Evolutionary conservation across 2,113 vertebrate genomes (phyloP).

Genomic region (Sceloporus undulatus): DNA sequence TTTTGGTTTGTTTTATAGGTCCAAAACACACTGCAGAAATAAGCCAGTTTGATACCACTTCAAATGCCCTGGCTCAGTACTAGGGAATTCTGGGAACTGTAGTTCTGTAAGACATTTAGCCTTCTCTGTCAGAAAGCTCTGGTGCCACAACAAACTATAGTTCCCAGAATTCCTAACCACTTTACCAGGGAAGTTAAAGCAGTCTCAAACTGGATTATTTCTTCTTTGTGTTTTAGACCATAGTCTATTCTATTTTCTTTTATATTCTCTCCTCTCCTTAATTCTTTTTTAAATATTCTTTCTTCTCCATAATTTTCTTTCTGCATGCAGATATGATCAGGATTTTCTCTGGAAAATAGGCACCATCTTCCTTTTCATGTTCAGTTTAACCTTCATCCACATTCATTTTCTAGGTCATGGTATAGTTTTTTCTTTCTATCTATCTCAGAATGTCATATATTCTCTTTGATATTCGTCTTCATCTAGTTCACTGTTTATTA

Average conservation of each 20-base stretch:
- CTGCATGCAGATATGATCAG: neutral
- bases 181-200: no score
- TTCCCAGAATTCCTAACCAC: no score
- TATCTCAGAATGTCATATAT: neutral
- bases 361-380: neutral
- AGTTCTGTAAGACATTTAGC: no score
- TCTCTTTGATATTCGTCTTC: neutral
- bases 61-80: no score
- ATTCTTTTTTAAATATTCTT: neutral
- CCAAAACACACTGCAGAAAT: no score
- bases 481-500: no score
- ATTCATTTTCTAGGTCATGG: neutral
- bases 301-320: neutral
- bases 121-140: no score
- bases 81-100: no score
- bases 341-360: neutral
- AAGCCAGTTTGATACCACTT: no score
- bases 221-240: no score
- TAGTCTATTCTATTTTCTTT: neutral
- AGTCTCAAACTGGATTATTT: no score
- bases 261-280: neutral
- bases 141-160: no score
- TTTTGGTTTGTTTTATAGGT: neutral
- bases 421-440: neutral
- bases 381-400: neutral